Conservation (phyloP, 2,797 vertebrate species). For the Acipenser transmontanus region DNA sequence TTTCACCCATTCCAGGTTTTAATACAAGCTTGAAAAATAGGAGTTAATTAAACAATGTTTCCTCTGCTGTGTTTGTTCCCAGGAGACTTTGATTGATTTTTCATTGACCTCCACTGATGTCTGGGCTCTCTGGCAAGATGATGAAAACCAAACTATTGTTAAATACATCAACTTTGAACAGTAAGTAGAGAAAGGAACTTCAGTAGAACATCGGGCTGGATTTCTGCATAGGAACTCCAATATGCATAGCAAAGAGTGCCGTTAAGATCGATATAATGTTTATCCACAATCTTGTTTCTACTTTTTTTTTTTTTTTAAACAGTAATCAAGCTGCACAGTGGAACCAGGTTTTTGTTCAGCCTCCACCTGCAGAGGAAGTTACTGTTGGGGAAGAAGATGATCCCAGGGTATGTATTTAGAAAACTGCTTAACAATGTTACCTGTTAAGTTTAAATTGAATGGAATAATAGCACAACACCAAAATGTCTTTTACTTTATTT, state of each 20-base stretch:
- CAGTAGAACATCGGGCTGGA: too few species aligned
- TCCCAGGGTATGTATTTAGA: constrained; percentile 69
- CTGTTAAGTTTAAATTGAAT: too few species aligned
- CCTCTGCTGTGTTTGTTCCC: not conserved
- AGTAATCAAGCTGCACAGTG: constrained; percentile 82
- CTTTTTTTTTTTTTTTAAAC: constrained; percentile 7
- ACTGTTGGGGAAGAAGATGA: constrained; percentile 77
- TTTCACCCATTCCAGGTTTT: too few species aligned
- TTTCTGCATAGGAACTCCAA: too few species aligned
- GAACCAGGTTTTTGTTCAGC: constrained; percentile 90
- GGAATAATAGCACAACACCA: too few species aligned
- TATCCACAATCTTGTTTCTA: too few species aligned
- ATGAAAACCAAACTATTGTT: constrained; percentile 73
- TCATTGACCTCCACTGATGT: constrained; percentile 80
- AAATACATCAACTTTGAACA: constrained; percentile 92
- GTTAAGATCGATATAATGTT: too few species aligned
- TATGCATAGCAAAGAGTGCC: too few species aligned
- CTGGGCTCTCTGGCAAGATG: constrained; percentile 87
- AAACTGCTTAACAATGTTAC: too few species aligned
- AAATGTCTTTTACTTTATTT: too few species aligned
- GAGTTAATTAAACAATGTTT: too few species aligned
- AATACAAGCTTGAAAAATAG: too few species aligned
- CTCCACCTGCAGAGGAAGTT: constrained; percentile 82
- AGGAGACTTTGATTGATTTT: constrained; percentile 89
- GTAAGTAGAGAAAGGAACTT: constrained; percentile 50